phyloP scores from a whole-genome alignment of 2,888 invertebrate genomes.

The Hoplodrina ambigua region DNA sequence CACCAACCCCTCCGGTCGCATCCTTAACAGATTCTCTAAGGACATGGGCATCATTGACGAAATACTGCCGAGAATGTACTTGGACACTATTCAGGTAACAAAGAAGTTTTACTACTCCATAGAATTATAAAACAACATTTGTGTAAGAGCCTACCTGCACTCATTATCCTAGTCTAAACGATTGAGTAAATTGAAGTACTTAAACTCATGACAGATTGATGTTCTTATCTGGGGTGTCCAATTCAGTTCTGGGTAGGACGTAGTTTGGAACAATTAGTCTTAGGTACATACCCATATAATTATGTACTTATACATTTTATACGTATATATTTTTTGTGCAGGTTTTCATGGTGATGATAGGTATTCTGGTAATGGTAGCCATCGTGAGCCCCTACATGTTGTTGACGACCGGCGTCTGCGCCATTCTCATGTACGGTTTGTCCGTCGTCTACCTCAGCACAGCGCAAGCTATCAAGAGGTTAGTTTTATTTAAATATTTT shows the following conservation, averaged over 20 bases:
- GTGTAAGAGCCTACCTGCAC: too few species aligned
- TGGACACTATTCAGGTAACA: constrained; percentile 91
- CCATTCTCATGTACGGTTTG: constrained; percentile 91
- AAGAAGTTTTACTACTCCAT: not conserved
- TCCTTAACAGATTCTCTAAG: constrained; percentile 96
- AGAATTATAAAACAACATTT: not conserved
- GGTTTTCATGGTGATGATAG: constrained; percentile 93
- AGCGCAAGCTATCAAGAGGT: constrained; percentile 93
- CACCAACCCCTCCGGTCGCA: constrained; percentile 95
- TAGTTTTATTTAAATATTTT: not conserved
- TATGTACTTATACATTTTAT: too few species aligned
- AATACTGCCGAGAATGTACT: constrained; percentile 91
- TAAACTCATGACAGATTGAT: not conserved
- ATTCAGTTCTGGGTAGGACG: not conserved
- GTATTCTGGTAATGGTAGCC: constrained; percentile 93
- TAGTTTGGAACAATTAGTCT: not conserved
- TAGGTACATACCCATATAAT: not conserved
- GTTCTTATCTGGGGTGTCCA: not conserved
- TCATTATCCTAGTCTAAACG: too few species aligned
- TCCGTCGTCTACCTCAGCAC: constrained; percentile 93
- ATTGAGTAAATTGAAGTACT: not conserved
- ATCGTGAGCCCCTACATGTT: constrained; percentile 93
- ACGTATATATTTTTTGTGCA: constrained; percentile 66
- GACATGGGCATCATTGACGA: constrained; percentile 95
- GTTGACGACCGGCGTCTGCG: constrained; percentile 91